Evolutionary conservation across 1,140 invertebrate species (phyloP).

Genomic region (Zaprionus inermis): DNA sequence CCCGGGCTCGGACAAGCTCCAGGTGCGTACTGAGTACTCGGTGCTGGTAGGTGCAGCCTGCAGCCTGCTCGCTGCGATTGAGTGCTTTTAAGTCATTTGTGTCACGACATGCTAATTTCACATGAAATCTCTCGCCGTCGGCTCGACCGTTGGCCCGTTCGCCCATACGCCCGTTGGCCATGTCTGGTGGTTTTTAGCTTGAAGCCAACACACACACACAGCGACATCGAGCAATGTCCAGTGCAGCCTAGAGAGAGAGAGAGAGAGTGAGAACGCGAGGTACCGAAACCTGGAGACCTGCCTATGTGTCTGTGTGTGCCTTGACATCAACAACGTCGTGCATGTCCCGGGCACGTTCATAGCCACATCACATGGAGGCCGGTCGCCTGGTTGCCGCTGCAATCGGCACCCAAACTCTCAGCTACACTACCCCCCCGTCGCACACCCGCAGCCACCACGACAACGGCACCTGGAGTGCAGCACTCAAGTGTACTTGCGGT

Average conservation of each 20-base stretch:
- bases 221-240: constrained; percentile 6
- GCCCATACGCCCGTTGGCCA: constrained; percentile 30
- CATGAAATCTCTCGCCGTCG: constrained; percentile 80
- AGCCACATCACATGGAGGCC: constrained; percentile 58
- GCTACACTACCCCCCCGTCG: neutral
- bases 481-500: constrained; percentile 83
- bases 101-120: constrained; percentile 83
- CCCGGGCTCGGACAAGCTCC: constrained; percentile 7
- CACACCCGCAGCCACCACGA: constrained; percentile 5
- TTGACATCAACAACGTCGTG: constrained; percentile 77
- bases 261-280: neutral
- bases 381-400: neutral
- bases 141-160: constrained; percentile 54
- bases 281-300: constrained; percentile 40
- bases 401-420: constrained; percentile 5
- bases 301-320: constrained; percentile 47
- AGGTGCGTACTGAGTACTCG: constrained; percentile 1
- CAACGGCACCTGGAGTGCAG: constrained; percentile 80
- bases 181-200: constrained; percentile 72
- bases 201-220: too few relatives aligned
- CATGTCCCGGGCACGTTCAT: constrained; percentile 72
- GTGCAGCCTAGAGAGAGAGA: neutral
- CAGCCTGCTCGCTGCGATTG: constrained; percentile 71
- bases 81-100: constrained; percentile 83
- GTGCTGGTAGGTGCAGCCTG: neutral